These are phyloP conservation scores for Melipona bicolor DNA, from an alignment of 2,888 invertebrate genomes.

Conservation along the genomic window DNA sequence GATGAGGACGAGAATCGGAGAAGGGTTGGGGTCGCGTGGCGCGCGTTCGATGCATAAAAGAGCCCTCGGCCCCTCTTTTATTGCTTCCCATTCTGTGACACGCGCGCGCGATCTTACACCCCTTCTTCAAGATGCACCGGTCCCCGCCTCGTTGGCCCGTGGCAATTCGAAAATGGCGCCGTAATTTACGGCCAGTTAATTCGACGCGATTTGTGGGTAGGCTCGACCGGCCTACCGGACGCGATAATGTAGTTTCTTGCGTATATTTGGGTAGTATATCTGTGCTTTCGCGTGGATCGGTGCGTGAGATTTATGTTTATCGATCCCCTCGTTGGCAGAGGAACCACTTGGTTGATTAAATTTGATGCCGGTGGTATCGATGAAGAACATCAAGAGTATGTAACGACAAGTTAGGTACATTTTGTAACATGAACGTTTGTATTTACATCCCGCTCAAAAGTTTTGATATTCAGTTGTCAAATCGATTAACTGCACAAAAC, in stretches of 20 bases:
- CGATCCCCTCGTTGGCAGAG: background rate
- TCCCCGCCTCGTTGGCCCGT: constrained; percentile 28
- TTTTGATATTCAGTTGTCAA: no score
- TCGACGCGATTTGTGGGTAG: constrained; percentile 39
- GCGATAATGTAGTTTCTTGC: constrained; percentile 7
- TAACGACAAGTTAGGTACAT: no score
- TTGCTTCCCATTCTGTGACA: constrained; percentile 65
- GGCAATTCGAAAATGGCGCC: constrained; percentile 48
- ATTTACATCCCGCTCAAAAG: no score
- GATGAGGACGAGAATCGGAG: constrained; percentile 73
- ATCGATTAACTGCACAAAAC: no score
- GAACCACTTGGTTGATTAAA: constrained; percentile 12
- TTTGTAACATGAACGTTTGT: no score
- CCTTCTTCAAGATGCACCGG: constrained; percentile 45
- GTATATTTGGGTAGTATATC: background rate
- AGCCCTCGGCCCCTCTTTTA: constrained; percentile 67
- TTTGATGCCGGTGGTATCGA: background rate
- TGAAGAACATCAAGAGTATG: background rate
- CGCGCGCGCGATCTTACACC: constrained; percentile 48
- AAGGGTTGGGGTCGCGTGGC: constrained; percentile 77
- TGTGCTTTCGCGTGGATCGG: background rate
- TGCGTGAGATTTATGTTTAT: constrained; percentile 18
- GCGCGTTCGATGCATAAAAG: constrained; percentile 63
- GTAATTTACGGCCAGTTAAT: constrained; percentile 50
- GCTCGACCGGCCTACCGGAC: background rate